Evolutionary conservation across 2,888 invertebrate genomes (phyloP), one percentile per base, ranked within the genome.

Genomic region (Aelia acuminata): DNA sequence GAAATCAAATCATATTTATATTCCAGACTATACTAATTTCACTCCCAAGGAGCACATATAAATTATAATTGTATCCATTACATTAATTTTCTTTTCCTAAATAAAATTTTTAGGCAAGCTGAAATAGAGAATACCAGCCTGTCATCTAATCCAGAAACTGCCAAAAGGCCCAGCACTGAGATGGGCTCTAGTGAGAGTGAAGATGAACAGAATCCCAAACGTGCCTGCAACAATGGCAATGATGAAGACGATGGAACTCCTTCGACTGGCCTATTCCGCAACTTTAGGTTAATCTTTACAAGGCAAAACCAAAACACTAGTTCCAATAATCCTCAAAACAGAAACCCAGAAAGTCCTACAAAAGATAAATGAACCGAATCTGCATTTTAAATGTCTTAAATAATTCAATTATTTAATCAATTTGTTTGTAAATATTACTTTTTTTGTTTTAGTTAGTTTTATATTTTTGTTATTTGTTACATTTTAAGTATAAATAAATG

Each of bases 391-490:
- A 43, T 43, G 4, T 43, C 57, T 26, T 1, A 26, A 1, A 26
- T 13, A 57, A 26, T 57, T 57, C 8, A 80, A 43, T 80, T 80
- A 63, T 31, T 35, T 80, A n/a, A 10, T 80, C 43, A 80, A 39
- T 80, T 80, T 22, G 80, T 80, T 80, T 80, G 80, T 80, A 80
- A 80, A 80, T 80, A 80, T 80, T n/a, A 80, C 43, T 80, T 80
- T 80, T 80, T 75, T 75, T 75, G 22, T 75, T 43, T 80, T 80
- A 75, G 75, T 39, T 75, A 75, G 80, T 43, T 80, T 80, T 80
- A n/a, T 80, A 57, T 26, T 57, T 80, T 43, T 80, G 75, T 75
- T 39, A 39, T 75, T 75, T 39, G 22, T 80, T 80, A n/a, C 80
- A 80, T 43, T 3, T 80, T 80, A n/a, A 75, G 10, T 20, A 35